Evolutionary conservation across 2,888 invertebrate genomes (phyloP).

Genomic region (Morpho helenor): DNA sequence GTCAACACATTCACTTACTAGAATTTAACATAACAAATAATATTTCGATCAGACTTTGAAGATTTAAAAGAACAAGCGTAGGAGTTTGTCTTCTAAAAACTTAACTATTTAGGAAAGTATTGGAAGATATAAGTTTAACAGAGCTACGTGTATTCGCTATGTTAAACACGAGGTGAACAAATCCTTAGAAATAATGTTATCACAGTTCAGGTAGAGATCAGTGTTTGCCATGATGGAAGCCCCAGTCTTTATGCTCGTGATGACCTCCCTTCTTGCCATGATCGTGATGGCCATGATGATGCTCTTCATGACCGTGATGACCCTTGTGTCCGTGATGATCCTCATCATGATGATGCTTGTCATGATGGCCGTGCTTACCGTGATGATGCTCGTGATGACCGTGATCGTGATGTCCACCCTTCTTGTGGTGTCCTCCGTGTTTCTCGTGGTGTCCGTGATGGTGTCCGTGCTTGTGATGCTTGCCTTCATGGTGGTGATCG

Average conservation of each 20-base stretch:
- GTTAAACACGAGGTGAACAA: conserved; percentile 15
- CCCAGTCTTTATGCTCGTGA: conserved; percentile 66
- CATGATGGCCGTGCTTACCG: conserved; percentile 67
- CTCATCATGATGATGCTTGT: conserved; percentile 67
- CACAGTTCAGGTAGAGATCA: conserved; percentile 56
- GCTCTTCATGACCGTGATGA: conserved; percentile 70
- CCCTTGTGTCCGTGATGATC: conserved; percentile 72
- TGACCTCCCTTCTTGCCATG: conserved; percentile 74
- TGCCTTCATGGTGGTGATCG: conserved; percentile 68
- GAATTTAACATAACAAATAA: conserved; percentile 18
- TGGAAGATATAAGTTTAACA: conserved; percentile 13
- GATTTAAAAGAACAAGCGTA: not conserved
- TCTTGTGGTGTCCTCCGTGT: conserved; percentile 67
- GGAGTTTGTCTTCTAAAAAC: conserved; percentile 14
- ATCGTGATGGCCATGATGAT: conserved; percentile 68
- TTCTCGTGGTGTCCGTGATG: conserved; percentile 69
- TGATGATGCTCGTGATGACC: conserved; percentile 72
- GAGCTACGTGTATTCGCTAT: conserved; percentile 15
- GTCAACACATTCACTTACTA: conserved; percentile 15
- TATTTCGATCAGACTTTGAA: conserved; percentile 6
- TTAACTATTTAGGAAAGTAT: conserved; percentile 18
- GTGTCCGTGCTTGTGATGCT: conserved; percentile 69
- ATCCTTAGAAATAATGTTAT: conserved; percentile 36
- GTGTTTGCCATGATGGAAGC: conserved; percentile 70
- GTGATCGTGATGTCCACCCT: conserved; percentile 65